Evolutionary conservation across 2,797 vertebrate species (phyloP).

Genomic region (Sphenopsis melanotis): DNA sequence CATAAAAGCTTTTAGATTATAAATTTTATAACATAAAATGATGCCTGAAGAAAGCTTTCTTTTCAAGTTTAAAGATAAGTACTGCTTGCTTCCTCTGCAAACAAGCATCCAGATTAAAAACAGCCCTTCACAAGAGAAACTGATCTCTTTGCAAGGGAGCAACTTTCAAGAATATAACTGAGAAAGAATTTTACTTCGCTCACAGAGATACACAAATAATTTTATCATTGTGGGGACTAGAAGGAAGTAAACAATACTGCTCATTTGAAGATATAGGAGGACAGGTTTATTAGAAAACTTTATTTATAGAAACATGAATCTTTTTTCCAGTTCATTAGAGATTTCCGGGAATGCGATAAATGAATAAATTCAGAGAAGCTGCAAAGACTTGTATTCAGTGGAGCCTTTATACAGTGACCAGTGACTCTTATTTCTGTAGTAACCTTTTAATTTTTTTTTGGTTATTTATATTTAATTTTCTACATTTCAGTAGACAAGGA

Average conservation of each 20-base stretch:
- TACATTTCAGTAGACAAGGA: neutral
- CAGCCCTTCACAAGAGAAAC: neutral
- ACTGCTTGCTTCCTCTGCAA: neutral
- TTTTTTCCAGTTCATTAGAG: neutral
- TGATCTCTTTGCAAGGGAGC: neutral
- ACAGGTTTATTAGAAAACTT: neutral
- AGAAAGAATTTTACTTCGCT: neutral
- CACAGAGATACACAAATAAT: neutral
- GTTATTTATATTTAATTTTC: neutral
- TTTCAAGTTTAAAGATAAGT: neutral
- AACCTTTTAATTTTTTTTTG: neutral
- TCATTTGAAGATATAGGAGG: neutral
- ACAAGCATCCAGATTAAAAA: neutral
- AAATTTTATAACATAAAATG: constrained; percentile 14
- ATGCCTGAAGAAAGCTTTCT: neutral
- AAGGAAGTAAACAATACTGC: neutral
- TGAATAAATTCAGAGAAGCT: neutral
- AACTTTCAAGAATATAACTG: neutral
- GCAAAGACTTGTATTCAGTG: neutral
- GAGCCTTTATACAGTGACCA: neutral
- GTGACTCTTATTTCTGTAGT: neutral
- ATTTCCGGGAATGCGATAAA: neutral
- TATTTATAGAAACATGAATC: neutral
- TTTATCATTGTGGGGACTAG: neutral
- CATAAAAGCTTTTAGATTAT: neutral